Evolutionary conservation across 2,888 invertebrate genomes (phyloP).

Genomic region (Ctena decussata): DNA sequence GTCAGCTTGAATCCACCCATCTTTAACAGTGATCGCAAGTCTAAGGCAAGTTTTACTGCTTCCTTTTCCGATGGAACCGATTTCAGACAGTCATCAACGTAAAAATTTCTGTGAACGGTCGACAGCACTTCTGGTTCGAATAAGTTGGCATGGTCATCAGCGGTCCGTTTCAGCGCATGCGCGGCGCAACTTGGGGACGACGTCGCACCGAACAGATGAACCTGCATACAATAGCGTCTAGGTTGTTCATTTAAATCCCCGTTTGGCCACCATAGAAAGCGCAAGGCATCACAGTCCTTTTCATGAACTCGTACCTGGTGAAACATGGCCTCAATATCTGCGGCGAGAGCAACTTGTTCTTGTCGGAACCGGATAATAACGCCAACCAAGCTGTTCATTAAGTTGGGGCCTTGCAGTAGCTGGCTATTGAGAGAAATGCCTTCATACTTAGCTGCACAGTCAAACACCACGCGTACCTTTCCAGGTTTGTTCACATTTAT

Average conservation of each 20-base stretch:
- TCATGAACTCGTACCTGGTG: slow-evolving; percentile 55
- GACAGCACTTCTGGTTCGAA: slow-evolving; percentile 32
- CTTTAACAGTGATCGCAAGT: slow-evolving; percentile 35
- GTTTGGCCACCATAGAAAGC: slow-evolving; percentile 59
- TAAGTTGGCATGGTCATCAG: slow-evolving; percentile 21
- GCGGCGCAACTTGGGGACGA: slow-evolving; percentile 59
- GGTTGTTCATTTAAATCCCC: slow-evolving; percentile 35
- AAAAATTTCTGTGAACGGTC: slow-evolving; percentile 35
- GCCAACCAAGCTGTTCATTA: slow-evolving; percentile 54
- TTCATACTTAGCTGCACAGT: no score
- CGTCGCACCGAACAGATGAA: slow-evolving; percentile 57
- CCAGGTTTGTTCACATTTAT: slow-evolving; percentile 52
- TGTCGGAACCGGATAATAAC: slow-evolving; percentile 55
- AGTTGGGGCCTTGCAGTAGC: slow-evolving; percentile 60
- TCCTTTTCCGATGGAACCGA: slow-evolving; percentile 33
- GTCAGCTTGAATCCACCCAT: slow-evolving; percentile 44
- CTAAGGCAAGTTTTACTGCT: slow-evolving; percentile 15
- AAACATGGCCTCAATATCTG: slow-evolving; percentile 65
- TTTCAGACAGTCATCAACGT: slow-evolving; percentile 38
- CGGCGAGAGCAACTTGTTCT: slow-evolving; percentile 36
- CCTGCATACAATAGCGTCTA: no score
- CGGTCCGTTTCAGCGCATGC: slow-evolving; percentile 47
- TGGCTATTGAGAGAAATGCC: slow-evolving; percentile 56
- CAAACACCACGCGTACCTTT: slow-evolving; percentile 53
- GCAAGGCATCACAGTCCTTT: slow-evolving; percentile 36